Conservation (phyloP, 2,888 invertebrate genomes). For the Actias luna region DNA sequence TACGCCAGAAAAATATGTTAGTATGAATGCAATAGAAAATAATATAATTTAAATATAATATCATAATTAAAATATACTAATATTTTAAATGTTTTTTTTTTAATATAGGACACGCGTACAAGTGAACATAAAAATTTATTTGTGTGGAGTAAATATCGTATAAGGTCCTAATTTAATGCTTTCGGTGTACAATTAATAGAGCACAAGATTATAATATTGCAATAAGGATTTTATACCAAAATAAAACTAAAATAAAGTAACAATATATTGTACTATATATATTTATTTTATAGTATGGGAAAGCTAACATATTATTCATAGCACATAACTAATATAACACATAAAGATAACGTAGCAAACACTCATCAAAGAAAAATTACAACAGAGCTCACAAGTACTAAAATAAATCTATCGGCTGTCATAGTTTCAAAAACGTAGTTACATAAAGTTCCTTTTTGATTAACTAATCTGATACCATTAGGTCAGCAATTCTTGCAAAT, state of each 20-base stretch:
- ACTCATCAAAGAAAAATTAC: not conserved
- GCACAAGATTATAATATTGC: not conserved
- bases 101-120: too few relatives aligned
- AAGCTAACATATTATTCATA: not conserved
- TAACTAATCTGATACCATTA: too few relatives aligned
- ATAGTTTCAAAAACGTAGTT: not conserved
- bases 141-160: not conserved
- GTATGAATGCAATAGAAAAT: too few relatives aligned
- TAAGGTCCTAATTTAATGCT: not conserved
- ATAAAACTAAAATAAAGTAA: not conserved
- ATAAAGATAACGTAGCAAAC: not conserved
- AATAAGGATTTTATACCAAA: not conserved
- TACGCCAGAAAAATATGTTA: too few relatives aligned
- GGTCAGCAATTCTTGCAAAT: too few relatives aligned
- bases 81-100: too few relatives aligned
- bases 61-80: too few relatives aligned
- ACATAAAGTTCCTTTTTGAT: not conserved
- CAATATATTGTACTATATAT: not conserved
- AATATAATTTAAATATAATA: too few relatives aligned
- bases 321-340: not conserved
- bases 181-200: not conserved
- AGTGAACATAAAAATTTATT: too few relatives aligned
- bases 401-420: not conserved
- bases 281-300: not conserved
- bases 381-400: not conserved